Conservation (phyloP, 1,140 invertebrate genomes). For the Holotrichia oblita region DNA sequence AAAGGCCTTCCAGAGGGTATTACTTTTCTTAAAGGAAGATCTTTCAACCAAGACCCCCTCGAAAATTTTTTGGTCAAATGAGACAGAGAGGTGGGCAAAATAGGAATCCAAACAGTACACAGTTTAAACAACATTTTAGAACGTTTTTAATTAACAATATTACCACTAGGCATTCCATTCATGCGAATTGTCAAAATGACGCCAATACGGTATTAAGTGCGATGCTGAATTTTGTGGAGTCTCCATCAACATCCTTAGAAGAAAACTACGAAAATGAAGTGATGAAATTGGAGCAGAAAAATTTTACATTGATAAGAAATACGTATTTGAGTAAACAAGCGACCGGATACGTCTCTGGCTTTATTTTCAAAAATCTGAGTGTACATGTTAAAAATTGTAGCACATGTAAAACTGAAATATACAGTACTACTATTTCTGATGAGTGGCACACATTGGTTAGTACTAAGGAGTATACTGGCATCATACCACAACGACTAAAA, state of each 20-base stretch:
- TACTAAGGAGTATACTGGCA: not conserved
- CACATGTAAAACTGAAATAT: not conserved
- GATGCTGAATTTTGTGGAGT: not conserved
- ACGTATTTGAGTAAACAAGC: not conserved
- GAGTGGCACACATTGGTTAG: not conserved
- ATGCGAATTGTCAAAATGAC: conserved; percentile 44
- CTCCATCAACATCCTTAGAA: not conserved
- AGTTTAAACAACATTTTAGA: conserved; percentile 43
- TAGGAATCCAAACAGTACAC: conserved; percentile 40
- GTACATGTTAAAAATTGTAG: too few relatives aligned
- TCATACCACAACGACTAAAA: not conserved
- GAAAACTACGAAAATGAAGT: not conserved
- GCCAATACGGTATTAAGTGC: not conserved
- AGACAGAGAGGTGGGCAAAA: conserved; percentile 43
- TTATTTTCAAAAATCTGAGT: conserved; percentile 5
- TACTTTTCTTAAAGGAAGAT: conserved; percentile 37
- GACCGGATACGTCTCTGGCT: not conserved
- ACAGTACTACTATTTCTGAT: not conserved
- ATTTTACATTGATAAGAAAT: too few relatives aligned
- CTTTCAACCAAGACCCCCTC: conserved; percentile 47
- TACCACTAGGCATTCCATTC: conserved; percentile 42
- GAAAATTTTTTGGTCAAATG: conserved; percentile 49
- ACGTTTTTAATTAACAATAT: conserved; percentile 44
- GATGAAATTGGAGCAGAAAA: too few relatives aligned
- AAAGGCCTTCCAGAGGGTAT: conserved; percentile 24